phyloP scores from a whole-genome alignment of 2,113 vertebrate genomes.

The Gulo gulo region DNA sequence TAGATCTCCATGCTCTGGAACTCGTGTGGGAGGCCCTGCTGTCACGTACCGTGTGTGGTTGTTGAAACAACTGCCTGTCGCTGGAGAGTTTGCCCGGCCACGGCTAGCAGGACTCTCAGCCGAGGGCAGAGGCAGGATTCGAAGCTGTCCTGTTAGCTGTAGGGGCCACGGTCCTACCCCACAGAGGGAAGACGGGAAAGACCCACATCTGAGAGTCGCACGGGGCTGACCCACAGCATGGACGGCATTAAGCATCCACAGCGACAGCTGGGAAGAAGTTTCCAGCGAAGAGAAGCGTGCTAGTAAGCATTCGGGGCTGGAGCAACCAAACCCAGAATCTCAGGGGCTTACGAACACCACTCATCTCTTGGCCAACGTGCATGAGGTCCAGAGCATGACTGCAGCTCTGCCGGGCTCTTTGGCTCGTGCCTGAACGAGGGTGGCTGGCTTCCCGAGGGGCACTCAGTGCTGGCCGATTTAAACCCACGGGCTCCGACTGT shows the following conservation, averaged over 20 bases:
- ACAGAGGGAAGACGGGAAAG: rapidly evolving
- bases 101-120: background rate
- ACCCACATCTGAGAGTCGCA: rapidly evolving
- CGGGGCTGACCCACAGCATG: rapidly evolving
- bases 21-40: too few relatives aligned
- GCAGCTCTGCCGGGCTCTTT: background rate
- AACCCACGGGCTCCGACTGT: background rate
- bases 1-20: background rate
- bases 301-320: rapidly evolving
- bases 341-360: rapidly evolving
- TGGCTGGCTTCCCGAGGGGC: background rate
- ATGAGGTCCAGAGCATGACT: rapidly evolving
- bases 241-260: rapidly evolving
- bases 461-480: rapidly evolving
- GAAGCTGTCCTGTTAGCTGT: rapidly evolving
- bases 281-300: rapidly evolving
- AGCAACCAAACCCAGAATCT: background rate
- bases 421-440: rapidly evolving
- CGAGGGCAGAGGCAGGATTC: background rate
- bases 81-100: rapidly evolving
- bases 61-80: background rate
- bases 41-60: rapidly evolving
- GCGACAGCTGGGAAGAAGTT: background rate
- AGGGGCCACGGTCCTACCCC: background rate
- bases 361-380: rapidly evolving